These are phyloP conservation scores for Otolemur crassicaudatus DNA, from an alignment of 2,797 vertebrate species.

Conservation along the genomic window DNA sequence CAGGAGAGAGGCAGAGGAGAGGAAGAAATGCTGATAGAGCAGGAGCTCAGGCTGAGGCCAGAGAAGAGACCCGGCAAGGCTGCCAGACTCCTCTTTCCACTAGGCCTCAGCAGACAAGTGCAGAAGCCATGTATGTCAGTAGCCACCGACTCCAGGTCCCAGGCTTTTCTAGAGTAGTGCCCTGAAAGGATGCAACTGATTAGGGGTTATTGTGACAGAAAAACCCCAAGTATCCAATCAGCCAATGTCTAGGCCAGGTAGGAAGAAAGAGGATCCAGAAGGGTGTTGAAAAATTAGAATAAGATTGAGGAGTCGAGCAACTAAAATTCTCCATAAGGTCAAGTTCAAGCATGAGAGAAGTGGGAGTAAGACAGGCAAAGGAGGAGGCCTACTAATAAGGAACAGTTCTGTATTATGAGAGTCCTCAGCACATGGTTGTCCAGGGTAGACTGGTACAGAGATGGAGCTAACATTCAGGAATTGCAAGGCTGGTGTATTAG, in stretches of 20 bases:
- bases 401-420: background rate
- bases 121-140: background rate
- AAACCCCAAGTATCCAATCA: background rate
- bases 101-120: background rate
- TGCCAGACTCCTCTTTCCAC: background rate
- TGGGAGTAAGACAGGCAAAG: background rate
- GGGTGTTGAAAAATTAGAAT: background rate
- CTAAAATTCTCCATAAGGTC: background rate
- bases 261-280: background rate
- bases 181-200: background rate
- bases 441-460: background rate
- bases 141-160: background rate
- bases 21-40: background rate
- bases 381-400: background rate
- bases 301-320: background rate
- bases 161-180: background rate
- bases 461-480: background rate
- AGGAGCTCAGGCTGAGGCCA: background rate
- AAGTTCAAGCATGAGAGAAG: background rate
- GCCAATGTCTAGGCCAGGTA: background rate
- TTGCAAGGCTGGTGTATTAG: background rate
- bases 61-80: background rate
- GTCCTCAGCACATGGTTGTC: background rate
- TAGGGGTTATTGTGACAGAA: background rate
- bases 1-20: background rate